A percentile compares a stretch with the other conserved stretches of the same genome.
phyloP scores from a whole-genome alignment of 2,113 vertebrate genomes.

The Eptesicus fuscus region DNA sequence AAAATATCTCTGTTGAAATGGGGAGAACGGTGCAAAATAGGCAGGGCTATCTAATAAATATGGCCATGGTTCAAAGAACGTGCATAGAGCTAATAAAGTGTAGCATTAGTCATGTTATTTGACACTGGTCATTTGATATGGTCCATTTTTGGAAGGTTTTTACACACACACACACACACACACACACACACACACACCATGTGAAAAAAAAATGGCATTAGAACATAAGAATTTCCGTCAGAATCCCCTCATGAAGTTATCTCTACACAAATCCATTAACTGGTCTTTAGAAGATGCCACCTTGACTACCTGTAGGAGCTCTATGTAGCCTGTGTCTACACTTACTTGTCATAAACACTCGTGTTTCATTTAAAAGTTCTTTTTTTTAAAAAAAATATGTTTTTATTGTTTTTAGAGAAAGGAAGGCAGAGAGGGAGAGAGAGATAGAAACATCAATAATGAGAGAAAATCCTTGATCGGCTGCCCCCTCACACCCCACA shows the following conservation, averaged over 20 bases:
- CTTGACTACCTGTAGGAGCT: not conserved
- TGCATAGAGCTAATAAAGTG: conserved; percentile 27
- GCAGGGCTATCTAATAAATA: conserved; percentile 55
- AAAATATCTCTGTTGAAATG: conserved; percentile 69
- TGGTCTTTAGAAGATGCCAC: not conserved
- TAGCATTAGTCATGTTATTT: conserved; percentile 37
- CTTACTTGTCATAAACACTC: not conserved
- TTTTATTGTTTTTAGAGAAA: too few relatives aligned
- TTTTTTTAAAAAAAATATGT: not conserved
- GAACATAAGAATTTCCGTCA: not conserved
- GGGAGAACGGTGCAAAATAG: conserved; percentile 48
- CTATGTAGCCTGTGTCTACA: rapidly evolving
- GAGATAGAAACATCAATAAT: too few relatives aligned
- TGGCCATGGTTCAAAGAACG: conserved; percentile 32
- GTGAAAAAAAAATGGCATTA: not conserved
- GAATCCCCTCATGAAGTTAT: not conserved
- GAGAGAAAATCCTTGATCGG: too few relatives aligned
- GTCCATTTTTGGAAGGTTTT: not conserved
- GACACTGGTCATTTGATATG: not conserved
- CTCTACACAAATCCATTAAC: not conserved
- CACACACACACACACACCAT: not conserved
- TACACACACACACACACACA: not conserved
- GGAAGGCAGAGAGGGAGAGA: too few relatives aligned
- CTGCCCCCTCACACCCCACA: too few relatives aligned
- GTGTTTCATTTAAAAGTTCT: not conserved